Evolutionary conservation across 2,888 invertebrate species (phyloP).

Genomic region (Microplitis deprimator): DNA sequence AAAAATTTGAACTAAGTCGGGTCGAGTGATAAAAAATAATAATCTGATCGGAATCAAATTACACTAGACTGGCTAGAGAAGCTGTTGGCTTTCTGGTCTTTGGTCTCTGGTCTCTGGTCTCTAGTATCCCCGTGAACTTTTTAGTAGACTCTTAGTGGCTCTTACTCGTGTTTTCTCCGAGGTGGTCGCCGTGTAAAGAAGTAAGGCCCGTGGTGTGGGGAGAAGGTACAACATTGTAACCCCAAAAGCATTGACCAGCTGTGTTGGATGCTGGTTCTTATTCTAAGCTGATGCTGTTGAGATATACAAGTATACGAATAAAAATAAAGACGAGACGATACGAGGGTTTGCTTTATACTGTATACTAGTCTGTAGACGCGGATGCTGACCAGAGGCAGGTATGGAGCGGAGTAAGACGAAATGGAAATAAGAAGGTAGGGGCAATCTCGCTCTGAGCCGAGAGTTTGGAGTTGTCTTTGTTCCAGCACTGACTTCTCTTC

Average conservation of each 20-base stretch:
- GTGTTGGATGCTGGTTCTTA: constrained; percentile 28
- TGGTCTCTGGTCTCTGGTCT: neutral
- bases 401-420: neutral
- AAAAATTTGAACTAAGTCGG: neutral
- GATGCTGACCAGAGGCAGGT: constrained; percentile 1
- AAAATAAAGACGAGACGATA: neutral
- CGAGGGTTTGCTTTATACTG: neutral
- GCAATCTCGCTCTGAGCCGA: neutral
- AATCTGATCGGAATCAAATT: constrained; percentile 16
- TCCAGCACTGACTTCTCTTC: neutral
- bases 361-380: constrained; percentile 7
- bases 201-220: constrained; percentile 26
- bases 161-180: constrained; percentile 24
- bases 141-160: neutral
- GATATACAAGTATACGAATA: neutral
- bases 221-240: constrained; percentile 21
- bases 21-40: neutral
- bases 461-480: neutral
- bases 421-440: neutral
- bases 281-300: neutral
- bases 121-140: neutral
- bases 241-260: constrained; percentile 43
- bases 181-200: constrained; percentile 25
- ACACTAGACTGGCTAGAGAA: constrained; percentile 21
- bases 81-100: neutral